These are phyloP conservation scores for Ornithoptera alexandrae DNA, from an alignment of 2,888 invertebrate genomes.

Conservation along the genomic window DNA sequence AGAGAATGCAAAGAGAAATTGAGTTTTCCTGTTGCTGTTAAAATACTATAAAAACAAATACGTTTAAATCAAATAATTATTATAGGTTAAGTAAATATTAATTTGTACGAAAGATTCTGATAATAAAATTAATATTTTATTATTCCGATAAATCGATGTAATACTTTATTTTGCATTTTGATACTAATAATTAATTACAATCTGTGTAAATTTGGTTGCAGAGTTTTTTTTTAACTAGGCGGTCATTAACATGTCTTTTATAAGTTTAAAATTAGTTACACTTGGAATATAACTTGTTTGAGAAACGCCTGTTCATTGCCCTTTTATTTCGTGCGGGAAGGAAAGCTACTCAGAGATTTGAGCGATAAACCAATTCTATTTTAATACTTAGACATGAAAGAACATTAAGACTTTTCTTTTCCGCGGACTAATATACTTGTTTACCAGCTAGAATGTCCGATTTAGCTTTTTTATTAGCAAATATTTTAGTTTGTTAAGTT, in stretches of 20 bases:
- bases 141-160: too few species aligned
- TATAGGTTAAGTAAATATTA: too few species aligned
- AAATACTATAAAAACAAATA: too few species aligned
- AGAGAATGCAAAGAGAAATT: too few species aligned
- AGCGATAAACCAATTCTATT: neutral
- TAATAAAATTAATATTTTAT: too few species aligned
- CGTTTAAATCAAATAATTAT: too few species aligned
- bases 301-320: neutral
- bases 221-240: neutral
- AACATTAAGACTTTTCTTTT: neutral
- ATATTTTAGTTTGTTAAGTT: neutral
- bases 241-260: neutral
- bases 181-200: neutral
- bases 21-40: too few species aligned
- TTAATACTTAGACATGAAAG: neutral
- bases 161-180: neutral
- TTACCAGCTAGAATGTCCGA: neutral
- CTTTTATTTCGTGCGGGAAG: neutral
- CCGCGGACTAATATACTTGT: neutral
- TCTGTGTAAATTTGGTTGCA: too few species aligned
- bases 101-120: too few species aligned
- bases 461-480: neutral
- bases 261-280: neutral
- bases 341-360: neutral
- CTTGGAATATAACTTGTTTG: neutral